Conservation (phyloP, 35 echinoderm and acorn worm species). For the Nesometra sesokonis region DNA sequence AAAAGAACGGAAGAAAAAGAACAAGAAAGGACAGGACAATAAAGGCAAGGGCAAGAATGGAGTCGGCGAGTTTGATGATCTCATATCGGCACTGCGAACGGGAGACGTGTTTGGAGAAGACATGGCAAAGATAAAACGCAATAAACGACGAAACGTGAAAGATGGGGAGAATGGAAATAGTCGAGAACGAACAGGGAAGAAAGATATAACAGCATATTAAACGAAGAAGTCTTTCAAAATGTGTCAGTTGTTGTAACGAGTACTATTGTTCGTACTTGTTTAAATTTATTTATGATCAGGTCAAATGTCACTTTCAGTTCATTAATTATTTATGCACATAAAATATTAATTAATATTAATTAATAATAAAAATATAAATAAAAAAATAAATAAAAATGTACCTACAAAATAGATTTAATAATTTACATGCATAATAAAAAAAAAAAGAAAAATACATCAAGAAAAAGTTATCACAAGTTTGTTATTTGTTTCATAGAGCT, state of each 20-base stretch:
- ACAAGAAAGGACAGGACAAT: constrained; percentile 33
- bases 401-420: too few relatives aligned
- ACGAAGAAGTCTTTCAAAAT: neutral
- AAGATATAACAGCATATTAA: neutral
- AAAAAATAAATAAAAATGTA: too few relatives aligned
- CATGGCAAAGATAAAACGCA: constrained; percentile 57
- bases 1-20: constrained; percentile 26
- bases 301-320: too few relatives aligned
- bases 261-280: too few relatives aligned
- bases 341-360: neutral
- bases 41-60: constrained; percentile 20
- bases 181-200: neutral
- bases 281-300: too few relatives aligned
- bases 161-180: neutral
- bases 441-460: too few relatives aligned
- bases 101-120: constrained; percentile 94
- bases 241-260: neutral
- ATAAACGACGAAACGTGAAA: neutral
- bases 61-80: constrained; percentile 93
- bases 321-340: neutral
- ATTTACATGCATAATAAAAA: too few relatives aligned
- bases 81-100: constrained; percentile 88
- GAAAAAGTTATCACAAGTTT: too few relatives aligned
- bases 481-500: too few relatives aligned
- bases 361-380: too few relatives aligned